Evolutionary conservation across 2,888 invertebrate genomes (phyloP), one percentile per base, ranked within the genome.

Genomic region (Drosophila colorata): DNA sequence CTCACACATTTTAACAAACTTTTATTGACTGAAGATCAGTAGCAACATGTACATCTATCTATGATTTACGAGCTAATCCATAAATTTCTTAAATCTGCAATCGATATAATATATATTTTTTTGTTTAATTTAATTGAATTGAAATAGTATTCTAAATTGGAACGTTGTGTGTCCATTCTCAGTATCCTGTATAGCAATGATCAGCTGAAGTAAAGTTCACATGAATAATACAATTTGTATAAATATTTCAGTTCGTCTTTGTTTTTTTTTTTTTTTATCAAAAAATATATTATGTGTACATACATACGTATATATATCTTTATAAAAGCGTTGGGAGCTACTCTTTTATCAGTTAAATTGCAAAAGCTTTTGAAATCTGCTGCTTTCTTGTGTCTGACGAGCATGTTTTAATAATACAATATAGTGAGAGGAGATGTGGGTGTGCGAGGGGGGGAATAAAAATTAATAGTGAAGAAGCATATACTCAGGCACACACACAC

Each of bases 391-490:
- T 44, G 55, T 59, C 55, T 52, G 69, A 46, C 56, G 74, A 59
- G 64, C 59, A 64, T 46, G 52, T 74, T 69, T 60, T 57, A 53
- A 53, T 70, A 74, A 61, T 74, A 58, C 65, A 75, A 66, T 41
- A 40, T 18, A 23, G 44, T 16, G 18, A n/a, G 16, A 18, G 14
- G 6, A n/a, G n/a, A n/a, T 5, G 38, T 0, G 7, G 4, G 0
- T 16, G 6, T 8, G 9, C 2, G 41, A 0, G 25, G 13, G 0
- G 2, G 43, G 18, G 23, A 23, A 63, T 64, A 41, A 63, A 72
- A 72, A 76, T 71, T 63, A 72, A 74, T 74, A 66, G 66, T 66
- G 52, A 76, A 59, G 77, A 58, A 76, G 58, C 43, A 46, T 20
- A 41, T 41, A 69, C 48, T 37, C 16, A 18, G 51, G 18, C 40